These are phyloP conservation scores for Megalops atlanticus DNA, from an alignment of 2,113 vertebrate species.

Conservation along the genomic window DNA sequence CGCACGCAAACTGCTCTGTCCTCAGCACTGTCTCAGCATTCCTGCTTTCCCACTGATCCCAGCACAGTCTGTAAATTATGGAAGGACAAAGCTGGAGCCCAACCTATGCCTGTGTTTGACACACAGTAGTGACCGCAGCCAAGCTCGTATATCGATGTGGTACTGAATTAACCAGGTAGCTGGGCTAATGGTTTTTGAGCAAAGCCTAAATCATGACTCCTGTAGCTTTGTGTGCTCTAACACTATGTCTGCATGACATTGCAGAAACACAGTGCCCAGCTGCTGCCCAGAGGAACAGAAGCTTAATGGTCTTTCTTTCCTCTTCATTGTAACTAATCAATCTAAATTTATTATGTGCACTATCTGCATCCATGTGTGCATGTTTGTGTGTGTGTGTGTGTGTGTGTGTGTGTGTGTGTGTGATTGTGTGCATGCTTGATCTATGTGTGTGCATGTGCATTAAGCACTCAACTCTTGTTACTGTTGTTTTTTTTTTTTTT, in stretches of 20 bases:
- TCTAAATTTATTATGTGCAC: background rate
- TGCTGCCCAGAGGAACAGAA: background rate
- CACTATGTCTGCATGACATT: background rate
- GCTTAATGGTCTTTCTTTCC: background rate
- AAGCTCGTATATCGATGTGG: background rate
- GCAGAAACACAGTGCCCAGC: background rate
- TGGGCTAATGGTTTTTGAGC: background rate
- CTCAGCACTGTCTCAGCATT: slow-evolving; percentile 22
- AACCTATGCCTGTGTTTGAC: background rate
- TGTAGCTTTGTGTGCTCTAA: background rate
- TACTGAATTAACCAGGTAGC: background rate
- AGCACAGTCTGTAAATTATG: slow-evolving; percentile 27
- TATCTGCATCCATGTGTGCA: background rate
- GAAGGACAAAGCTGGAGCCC: slow-evolving; percentile 29
- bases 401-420: background rate
- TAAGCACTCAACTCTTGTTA: too few species aligned
- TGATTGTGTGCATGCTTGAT: too few species aligned
- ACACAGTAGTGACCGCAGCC: slow-evolving; percentile 1
- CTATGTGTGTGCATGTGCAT: too few species aligned
- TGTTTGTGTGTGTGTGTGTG: background rate
- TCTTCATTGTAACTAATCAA: background rate
- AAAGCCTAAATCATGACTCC: background rate
- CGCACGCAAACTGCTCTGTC: background rate
- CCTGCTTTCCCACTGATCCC: background rate
- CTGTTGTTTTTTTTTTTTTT: too few species aligned